Base-by-base conservation (phyloP, 2,888 invertebrate species). In the Leptarthrus brevirostris region DNA sequence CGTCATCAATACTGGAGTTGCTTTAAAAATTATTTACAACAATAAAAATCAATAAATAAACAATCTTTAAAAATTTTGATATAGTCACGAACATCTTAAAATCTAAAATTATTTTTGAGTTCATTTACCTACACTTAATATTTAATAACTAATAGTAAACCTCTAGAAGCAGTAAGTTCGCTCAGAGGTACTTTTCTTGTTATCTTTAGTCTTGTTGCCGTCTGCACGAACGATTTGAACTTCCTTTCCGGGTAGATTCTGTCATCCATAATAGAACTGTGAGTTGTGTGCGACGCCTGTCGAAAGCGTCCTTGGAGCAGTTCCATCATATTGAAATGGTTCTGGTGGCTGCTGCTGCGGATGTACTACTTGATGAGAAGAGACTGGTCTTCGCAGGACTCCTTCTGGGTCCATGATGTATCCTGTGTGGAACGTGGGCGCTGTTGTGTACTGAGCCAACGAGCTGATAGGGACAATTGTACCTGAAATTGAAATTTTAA, bases 231-330 rank as follows among this genome's bases (percentile, higher is more conserved):
- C 30, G 40, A 56, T 61, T 47, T 64, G 58, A 40, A 64, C 14
- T n/a, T 69, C 72, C 22, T 72, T 44, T n/a, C 54, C 22, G 22
- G 16, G 16, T 34, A 61, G 24, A 79, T 79, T 81, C 77, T 81
- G 84, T 84, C 84, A 84, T 81, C 85, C 84, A 77, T 84, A 84
- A 77, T 82, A 84, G 77, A 83, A 84, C 75, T 84, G 83, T 6
- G 84, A 84, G 74, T 80, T 80, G 18, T 83, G 82, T 26, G 85
- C 81, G 30, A 84, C 79, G n/a, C 84, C 84, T 10, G 83, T 85
- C 20, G 84, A 83, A 2, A 84, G 78, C 3, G 84, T 84, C 34
- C 85, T 81, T 24, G 84, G 84, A 58, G 85, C 84, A 22, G 83
- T 82, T 58, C 84, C 84, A 74, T 84, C 84, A 74, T 85, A 85